Conservation (phyloP, 2,888 invertebrate genomes). For the Mythimna ferrago region DNA sequence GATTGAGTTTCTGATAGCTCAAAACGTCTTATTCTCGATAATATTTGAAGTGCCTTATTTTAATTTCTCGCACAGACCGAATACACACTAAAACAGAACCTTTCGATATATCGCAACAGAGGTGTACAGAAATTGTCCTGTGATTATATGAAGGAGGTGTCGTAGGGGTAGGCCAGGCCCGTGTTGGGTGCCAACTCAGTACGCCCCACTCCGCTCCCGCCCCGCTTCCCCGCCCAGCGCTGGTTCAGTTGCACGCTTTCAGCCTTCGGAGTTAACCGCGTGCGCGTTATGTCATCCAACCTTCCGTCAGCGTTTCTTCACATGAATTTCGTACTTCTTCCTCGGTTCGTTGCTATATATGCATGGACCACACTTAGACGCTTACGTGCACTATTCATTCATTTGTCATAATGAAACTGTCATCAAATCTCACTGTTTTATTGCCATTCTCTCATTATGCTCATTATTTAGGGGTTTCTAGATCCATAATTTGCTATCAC, state of each 20-base stretch:
- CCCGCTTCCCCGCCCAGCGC: conserved; percentile 63
- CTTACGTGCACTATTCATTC: conserved; percentile 86
- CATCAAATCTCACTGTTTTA: conserved; percentile 45
- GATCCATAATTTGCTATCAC: conserved; percentile 54
- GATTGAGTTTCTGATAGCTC: background rate
- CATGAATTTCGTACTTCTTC: conserved; percentile 84
- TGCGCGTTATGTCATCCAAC: conserved; percentile 86
- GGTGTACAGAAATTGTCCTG: conserved; percentile 84
- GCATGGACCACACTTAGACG: conserved; percentile 89
- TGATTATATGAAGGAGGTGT: conserved; percentile 84
- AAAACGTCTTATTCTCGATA: background rate
- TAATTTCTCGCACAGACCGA: conserved; percentile 24
- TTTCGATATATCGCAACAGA: conserved; percentile 73
- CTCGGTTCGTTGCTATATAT: conserved; percentile 89
- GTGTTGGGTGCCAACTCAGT: conserved; percentile 78
- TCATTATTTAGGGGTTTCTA: conserved; percentile 54
- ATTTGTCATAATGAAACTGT: conserved; percentile 69
- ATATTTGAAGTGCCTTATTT: conserved; percentile 5
- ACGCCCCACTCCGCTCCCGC: conserved; percentile 75
- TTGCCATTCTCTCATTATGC: conserved; percentile 62
- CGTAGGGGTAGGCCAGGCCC: conserved; percentile 75
- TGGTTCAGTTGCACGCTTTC: conserved; percentile 83
- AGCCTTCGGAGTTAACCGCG: conserved; percentile 81
- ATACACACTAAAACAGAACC: conserved; percentile 46
- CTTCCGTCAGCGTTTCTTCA: conserved; percentile 84